Evolutionary conservation across 2,113 vertebrate genomes (phyloP).

Genomic region (Spizaetus ornatus): DNA sequence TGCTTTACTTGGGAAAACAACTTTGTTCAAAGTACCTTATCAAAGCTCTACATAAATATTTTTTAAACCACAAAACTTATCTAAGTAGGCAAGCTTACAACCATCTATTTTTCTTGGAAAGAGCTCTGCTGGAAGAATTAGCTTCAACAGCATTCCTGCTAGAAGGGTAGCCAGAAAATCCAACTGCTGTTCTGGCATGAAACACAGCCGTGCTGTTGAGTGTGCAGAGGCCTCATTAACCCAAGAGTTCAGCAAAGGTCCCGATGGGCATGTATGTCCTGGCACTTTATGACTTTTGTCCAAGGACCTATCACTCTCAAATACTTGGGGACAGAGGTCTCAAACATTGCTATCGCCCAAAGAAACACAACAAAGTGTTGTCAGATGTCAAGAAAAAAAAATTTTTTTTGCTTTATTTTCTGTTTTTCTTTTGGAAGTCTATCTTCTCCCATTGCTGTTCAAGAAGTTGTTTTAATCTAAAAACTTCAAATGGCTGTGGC

Average conservation of each 20-base stretch:
- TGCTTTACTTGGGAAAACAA: neutral
- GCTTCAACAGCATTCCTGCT: neutral
- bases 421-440: neutral
- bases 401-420: neutral
- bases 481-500: neutral
- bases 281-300: neutral
- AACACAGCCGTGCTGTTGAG: fast-evolving
- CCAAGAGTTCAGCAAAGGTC: neutral
- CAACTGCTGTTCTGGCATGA: neutral
- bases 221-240: fast-evolving
- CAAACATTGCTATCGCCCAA: neutral
- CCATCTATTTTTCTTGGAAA: neutral
- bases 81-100: neutral
- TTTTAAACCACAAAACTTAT: neutral
- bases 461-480: neutral
- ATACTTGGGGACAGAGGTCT: neutral
- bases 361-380: neutral
- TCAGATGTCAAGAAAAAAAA: neutral
- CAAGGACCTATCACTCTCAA: neutral
- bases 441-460: neutral
- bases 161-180: neutral
- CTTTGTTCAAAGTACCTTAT: neutral
- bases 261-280: neutral
- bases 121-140: neutral
- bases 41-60: neutral